Evolutionary conservation across 1,140 invertebrate species (phyloP).

Genomic region (Harpegnathos saltator): DNA sequence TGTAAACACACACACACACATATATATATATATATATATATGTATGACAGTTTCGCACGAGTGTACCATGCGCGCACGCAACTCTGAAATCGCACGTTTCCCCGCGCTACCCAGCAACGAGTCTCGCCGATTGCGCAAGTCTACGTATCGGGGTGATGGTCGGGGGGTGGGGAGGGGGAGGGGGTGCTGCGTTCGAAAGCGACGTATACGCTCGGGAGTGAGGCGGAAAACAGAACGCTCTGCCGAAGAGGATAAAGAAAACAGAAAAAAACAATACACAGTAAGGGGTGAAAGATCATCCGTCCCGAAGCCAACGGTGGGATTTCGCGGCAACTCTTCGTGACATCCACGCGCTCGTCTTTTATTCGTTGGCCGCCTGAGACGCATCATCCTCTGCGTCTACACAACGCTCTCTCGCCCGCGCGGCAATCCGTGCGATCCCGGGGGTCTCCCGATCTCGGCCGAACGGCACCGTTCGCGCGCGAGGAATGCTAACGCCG

Average conservation of each 20-base stretch:
- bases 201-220: not conserved
- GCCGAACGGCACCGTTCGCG: slow-evolving; percentile 17
- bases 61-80: slow-evolving; percentile 37
- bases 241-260: not conserved
- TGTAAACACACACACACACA: no score
- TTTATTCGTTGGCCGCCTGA: no score
- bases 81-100: slow-evolving; percentile 23
- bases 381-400: no score
- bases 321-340: not conserved
- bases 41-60: slow-evolving; percentile 16
- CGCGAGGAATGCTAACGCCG: slow-evolving; percentile 2
- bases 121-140: slow-evolving; percentile 28
- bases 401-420: no score
- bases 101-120: slow-evolving; percentile 34
- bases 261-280: slow-evolving; percentile 21
- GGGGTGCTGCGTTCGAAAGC: slow-evolving; percentile 1
- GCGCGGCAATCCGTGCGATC: no score
- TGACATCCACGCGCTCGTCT: no score
- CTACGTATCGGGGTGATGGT: slow-evolving; percentile 21
- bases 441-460: not conserved
- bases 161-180: no score
- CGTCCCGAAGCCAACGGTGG: slow-evolving; percentile 40
- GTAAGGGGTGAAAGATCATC: not conserved
- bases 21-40: no score
- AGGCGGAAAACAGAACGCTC: not conserved